Base-by-base conservation (phyloP, 2,797 vertebrate species). In the Alcedo quadribrachys region DNA sequence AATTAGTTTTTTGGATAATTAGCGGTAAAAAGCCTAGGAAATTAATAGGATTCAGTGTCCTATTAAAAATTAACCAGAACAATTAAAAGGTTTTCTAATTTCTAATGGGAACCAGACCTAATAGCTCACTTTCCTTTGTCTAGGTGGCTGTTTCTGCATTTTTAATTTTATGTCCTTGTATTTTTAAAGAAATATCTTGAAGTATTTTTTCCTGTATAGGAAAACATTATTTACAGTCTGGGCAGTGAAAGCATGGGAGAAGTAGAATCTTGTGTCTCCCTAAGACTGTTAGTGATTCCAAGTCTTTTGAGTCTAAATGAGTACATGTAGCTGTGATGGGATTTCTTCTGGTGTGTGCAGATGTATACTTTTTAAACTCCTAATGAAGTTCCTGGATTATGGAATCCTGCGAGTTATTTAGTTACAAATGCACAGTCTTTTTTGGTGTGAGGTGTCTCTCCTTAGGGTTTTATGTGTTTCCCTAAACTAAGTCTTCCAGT, bases 1-100 rank as follows among this genome's bases (percentile, higher is more conserved):
- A 96, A 95, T 94, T 88, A 75, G 48, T 74, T 96, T 95, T 86
- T 96, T 95, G 90, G 62, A 81, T 87, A 77, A 90, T 87, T 95
- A 93, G 89, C 48, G 33, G 76, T 79, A 92, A 93, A 94, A 94
- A 89, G 71, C 86, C 35, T 94, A 80, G 68, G 70, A 85, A 70
- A 79, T 90, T 75, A 92, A 71, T 84, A 91, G 82, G 80, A 84
- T 86, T 81, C 83, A 89, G 48, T 90, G 79, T 92, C 73, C 73
- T 80, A 68, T 94, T 97, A 96, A 96, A 96, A 96, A 95, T 97
- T 94, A 95, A 69, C 51, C 83, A 92, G 76, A 91, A 91, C 87
- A 85, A 89, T 94, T 81, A 93, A 48, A 60, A 75, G 32, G 57
- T 94, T 94, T 92, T 93, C 54, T 82, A 68, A 22, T 62, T 92